These are phyloP conservation scores for Macropis europaea DNA, from an alignment of 2,888 invertebrate genomes.

Conservation along the genomic window DNA sequence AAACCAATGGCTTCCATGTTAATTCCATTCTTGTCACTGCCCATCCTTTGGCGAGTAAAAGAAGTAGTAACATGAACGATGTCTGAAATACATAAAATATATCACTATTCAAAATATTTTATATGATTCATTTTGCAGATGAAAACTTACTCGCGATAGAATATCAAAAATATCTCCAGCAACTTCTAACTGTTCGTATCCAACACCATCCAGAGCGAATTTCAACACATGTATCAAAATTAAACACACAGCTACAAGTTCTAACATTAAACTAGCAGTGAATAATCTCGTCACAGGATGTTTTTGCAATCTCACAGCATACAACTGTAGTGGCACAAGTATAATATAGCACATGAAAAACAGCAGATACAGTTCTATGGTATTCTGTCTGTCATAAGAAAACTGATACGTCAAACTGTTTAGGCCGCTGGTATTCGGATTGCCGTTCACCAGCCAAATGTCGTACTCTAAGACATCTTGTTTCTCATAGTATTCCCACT, in stretches of 20 bases:
- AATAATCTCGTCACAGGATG: conserved; percentile 96
- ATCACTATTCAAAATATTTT: neutral
- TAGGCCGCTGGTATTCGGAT: conserved; percentile 92
- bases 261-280: conserved; percentile 91
- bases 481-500: conserved; percentile 90
- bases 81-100: conserved; percentile 83
- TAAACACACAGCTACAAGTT: conserved; percentile 91
- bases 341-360: conserved; percentile 93
- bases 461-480: conserved; percentile 88
- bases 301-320: conserved; percentile 92
- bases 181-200: conserved; percentile 89
- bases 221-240: conserved; percentile 94
- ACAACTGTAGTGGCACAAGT: conserved; percentile 93
- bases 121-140: neutral
- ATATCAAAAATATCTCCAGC: conserved; percentile 96
- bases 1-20: conserved; percentile 91
- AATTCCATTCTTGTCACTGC: conserved; percentile 95
- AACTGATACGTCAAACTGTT: conserved; percentile 97
- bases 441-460: conserved; percentile 97
- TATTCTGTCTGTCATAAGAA: conserved; percentile 97
- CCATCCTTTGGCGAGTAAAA: conserved; percentile 98
- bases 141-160: conserved; percentile 87
- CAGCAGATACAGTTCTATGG: conserved; percentile 93
- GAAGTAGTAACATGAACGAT: conserved; percentile 94
- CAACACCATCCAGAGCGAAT: conserved; percentile 95